A percentile compares a stretch with the other conserved stretches of the same genome.
Conservation (phyloP, 2,113 vertebrate genomes). For the Mungos mungo region DNA sequence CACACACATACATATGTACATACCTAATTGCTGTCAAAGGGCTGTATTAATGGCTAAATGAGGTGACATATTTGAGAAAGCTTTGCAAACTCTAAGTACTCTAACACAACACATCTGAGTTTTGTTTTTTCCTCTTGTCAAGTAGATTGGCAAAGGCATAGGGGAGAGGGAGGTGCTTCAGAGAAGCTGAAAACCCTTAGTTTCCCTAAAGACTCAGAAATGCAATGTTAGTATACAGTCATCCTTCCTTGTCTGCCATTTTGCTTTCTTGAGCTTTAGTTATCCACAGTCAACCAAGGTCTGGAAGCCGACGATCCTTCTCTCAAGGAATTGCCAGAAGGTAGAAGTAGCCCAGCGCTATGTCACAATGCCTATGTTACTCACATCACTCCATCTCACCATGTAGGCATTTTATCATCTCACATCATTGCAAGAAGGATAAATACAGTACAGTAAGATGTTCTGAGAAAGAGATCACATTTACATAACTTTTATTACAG, state of each 20-base stretch:
- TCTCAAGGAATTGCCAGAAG: not conserved
- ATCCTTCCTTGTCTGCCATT: not conserved
- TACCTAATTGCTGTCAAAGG: not conserved
- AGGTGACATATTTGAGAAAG: not conserved
- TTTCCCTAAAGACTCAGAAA: not conserved
- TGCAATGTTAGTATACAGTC: not conserved
- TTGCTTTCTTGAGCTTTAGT: not conserved
- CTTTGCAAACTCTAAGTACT: not conserved
- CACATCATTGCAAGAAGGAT: not conserved
- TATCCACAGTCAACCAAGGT: not conserved
- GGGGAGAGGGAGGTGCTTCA: not conserved
- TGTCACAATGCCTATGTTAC: not conserved
- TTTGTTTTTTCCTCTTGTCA: slow-evolving; percentile 12
- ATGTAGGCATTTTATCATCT: not conserved
- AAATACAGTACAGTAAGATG: not conserved
- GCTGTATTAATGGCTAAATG: not conserved
- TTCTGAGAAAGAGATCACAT: not conserved
- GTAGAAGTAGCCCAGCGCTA: not conserved
- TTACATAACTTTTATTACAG: not conserved
- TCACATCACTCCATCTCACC: not conserved
- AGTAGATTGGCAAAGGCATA: not conserved
- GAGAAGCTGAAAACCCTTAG: not conserved
- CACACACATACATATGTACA: not conserved
- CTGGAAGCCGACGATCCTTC: not conserved
- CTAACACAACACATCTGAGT: not conserved